These are phyloP conservation scores for Diabrotica balteata DNA, from an alignment of 2,888 invertebrate genomes.

Conservation along the genomic window DNA sequence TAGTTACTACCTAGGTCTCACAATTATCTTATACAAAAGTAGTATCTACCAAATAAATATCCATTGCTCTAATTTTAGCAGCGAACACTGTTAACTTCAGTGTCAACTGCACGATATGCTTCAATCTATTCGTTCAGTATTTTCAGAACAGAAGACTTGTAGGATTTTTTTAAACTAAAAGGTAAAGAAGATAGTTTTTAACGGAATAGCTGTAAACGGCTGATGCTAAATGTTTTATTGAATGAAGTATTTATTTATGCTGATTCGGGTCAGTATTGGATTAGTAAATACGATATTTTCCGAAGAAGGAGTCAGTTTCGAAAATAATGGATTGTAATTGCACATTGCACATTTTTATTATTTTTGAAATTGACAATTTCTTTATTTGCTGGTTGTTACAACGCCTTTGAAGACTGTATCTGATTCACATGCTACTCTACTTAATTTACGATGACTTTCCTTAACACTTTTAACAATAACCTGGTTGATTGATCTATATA, in stretches of 20 bases:
- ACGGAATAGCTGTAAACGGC: not conserved
- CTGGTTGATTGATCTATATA: too few relatives aligned
- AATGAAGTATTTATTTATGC: not conserved
- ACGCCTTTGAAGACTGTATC: too few relatives aligned
- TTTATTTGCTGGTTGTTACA: too few relatives aligned
- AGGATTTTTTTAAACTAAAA: not conserved
- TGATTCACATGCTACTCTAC: too few relatives aligned
- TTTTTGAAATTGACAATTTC: too few relatives aligned
- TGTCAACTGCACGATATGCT: slow-evolving; percentile 6
- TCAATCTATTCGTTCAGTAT: slow-evolving; percentile 6
- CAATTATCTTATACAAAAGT: slow-evolving; percentile 6
- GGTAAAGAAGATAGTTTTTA: not conserved
- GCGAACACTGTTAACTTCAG: not conserved
- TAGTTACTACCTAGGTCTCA: slow-evolving; percentile 7
- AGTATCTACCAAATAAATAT: not conserved
- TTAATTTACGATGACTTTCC: too few relatives aligned
- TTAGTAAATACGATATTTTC: too few relatives aligned
- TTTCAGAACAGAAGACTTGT: not conserved
- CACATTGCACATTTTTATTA: too few relatives aligned
- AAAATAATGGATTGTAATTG: too few relatives aligned
- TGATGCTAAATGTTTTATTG: not conserved
- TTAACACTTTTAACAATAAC: too few relatives aligned
- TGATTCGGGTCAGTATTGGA: too few relatives aligned
- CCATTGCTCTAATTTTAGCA: slow-evolving; percentile 3
- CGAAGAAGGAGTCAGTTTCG: too few relatives aligned